Conservation (phyloP, 2,888 invertebrate genomes). For the Seladonia tumulorum region DNA sequence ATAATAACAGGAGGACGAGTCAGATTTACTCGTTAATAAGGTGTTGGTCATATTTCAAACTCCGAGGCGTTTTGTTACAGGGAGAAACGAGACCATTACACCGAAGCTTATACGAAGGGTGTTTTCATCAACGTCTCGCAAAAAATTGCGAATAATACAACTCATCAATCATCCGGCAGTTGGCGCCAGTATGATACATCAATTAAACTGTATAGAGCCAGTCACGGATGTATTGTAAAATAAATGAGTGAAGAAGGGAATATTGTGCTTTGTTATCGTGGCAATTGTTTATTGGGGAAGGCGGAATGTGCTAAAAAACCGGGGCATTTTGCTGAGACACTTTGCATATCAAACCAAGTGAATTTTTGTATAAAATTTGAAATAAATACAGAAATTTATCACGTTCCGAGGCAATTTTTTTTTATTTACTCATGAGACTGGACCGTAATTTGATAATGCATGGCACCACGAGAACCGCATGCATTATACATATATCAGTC, state of each 20-base stretch:
- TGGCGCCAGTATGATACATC: conserved; percentile 50
- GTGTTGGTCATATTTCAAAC: conserved; percentile 63
- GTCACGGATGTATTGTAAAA: not conserved
- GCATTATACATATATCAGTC: too few relatives aligned
- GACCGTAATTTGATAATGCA: too few relatives aligned
- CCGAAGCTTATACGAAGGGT: conserved; percentile 38
- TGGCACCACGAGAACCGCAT: too few relatives aligned
- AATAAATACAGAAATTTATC: not conserved
- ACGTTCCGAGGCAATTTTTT: not conserved
- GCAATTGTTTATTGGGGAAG: conserved; percentile 17
- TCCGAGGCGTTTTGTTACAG: conserved; percentile 61
- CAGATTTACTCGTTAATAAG: conserved; percentile 67
- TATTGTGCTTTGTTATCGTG: conserved; percentile 22
- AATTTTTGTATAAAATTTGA: not conserved
- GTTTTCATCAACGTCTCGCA: conserved; percentile 65
- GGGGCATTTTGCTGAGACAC: not conserved
- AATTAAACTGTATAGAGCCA: conserved; percentile 58
- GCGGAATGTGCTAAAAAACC: not conserved
- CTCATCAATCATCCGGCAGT: conserved; percentile 62
- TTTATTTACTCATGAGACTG: too few relatives aligned
- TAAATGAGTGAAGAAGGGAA: conserved; percentile 9
- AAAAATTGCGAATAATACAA: conserved; percentile 37
- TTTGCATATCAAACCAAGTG: not conserved
- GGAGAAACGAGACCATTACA: conserved; percentile 59
- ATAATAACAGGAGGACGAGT: conserved; percentile 47